Percentiles rank a stretch among this genome's conserved stretches.
These are phyloP conservation scores for Anabacerthia variegaticeps DNA, from an alignment of 2,797 vertebrate genomes.

Conservation along the genomic window DNA sequence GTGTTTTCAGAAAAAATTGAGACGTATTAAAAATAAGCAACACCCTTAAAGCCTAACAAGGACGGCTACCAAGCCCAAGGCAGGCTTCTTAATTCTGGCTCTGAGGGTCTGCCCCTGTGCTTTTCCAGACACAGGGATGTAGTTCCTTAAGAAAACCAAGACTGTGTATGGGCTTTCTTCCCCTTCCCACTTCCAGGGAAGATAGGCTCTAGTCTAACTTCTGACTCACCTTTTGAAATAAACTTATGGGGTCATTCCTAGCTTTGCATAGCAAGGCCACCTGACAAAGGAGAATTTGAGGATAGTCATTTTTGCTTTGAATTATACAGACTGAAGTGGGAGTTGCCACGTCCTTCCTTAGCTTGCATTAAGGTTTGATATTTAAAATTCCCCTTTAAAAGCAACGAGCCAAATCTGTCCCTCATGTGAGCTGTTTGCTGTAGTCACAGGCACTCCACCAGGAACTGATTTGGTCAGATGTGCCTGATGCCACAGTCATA, in stretches of 20 bases:
- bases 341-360: not conserved
- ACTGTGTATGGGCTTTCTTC: not conserved
- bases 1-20: not conserved
- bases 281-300: not conserved
- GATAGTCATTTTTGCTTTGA: not conserved
- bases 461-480: not conserved
- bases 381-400: not conserved
- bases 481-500: not conserved
- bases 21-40: not conserved
- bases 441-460: not conserved
- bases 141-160: not conserved
- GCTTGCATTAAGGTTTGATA: not conserved
- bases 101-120: not conserved
- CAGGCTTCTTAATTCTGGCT: not conserved
- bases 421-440: not conserved
- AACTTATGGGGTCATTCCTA: not conserved
- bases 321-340: not conserved
- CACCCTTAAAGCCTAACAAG: not conserved
- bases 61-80: not conserved
- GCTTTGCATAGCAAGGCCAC: not conserved
- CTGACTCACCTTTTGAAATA: not conserved
- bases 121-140: not conserved
- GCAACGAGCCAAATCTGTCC: not conserved
- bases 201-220: not conserved
- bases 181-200: not conserved